A percentile compares a stretch with the other conserved stretches of the same genome.
phyloP scores from a whole-genome alignment of 2,113 vertebrate genomes.

The Pseudopodoces humilis region DNA sequence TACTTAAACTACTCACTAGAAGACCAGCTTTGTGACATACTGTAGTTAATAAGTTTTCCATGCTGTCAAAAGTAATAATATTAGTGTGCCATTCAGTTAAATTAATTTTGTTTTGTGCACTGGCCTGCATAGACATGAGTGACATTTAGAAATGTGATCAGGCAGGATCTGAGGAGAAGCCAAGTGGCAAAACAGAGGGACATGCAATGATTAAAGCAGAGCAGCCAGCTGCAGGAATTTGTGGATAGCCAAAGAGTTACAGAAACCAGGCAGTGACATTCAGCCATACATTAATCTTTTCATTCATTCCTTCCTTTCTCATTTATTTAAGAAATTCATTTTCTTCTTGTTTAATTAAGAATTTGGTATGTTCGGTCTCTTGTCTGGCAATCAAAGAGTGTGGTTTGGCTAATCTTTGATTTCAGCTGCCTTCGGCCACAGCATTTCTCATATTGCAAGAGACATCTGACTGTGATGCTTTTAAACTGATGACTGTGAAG shows the following conservation, averaged over 20 bases:
- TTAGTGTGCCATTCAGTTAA: slow-evolving; percentile 74
- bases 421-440: slow-evolving; percentile 49
- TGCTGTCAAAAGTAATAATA: slow-evolving; percentile 82
- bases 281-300: neutral
- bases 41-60: slow-evolving; percentile 78
- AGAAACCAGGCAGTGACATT: neutral
- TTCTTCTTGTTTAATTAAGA: slow-evolving; percentile 30
- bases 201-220: slow-evolving; percentile 40
- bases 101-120: slow-evolving; percentile 80
- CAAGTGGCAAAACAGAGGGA: slow-evolving; percentile 51
- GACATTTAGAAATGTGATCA: slow-evolving; percentile 74
- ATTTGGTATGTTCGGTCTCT: slow-evolving; percentile 21
- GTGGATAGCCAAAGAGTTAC: neutral
- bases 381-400: slow-evolving; percentile 55
- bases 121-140: slow-evolving; percentile 70
- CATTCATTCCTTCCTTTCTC: neutral
- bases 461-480: slow-evolving; percentile 66
- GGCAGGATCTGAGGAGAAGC: slow-evolving; percentile 61
- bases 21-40: slow-evolving; percentile 65
- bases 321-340: neutral
- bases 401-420: slow-evolving; percentile 50
- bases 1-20: slow-evolving; percentile 34
- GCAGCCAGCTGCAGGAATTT: slow-evolving; percentile 27
- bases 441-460: slow-evolving; percentile 38
- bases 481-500: slow-evolving; percentile 61